Conservation (phyloP, 1,140 invertebrate genomes). For the Drosophila miranda region DNA sequence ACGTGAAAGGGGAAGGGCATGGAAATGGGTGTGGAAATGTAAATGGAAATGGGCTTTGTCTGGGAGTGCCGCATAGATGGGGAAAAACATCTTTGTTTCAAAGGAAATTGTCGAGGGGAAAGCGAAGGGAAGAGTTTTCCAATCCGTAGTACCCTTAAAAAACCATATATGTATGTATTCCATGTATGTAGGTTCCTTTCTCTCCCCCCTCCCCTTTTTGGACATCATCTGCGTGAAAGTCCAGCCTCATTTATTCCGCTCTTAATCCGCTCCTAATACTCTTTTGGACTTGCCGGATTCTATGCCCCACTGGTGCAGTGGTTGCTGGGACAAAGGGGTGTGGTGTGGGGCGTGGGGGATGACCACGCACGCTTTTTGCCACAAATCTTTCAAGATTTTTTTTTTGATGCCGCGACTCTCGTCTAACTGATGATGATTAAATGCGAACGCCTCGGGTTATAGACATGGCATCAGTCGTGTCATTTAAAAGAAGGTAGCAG, state of each 20-base stretch:
- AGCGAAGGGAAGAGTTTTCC: too few species aligned
- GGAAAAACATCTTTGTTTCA: constrained; percentile 7
- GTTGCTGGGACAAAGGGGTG: neutral
- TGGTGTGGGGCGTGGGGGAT: constrained; percentile 42
- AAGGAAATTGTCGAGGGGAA: neutral
- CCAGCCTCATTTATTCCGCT: constrained; percentile 34
- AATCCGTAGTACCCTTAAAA: neutral
- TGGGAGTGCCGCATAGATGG: neutral
- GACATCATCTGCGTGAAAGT: constrained; percentile 39
- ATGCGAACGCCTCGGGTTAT: constrained; percentile 78
- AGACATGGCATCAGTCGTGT: constrained; percentile 80
- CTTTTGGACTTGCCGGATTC: constrained; percentile 36
- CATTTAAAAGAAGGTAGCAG: constrained; percentile 80
- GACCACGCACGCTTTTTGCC: constrained; percentile 78
- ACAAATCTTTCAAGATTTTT: constrained; percentile 73
- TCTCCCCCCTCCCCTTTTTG: neutral
- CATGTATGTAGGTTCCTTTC: too few species aligned
- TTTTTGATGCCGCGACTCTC: constrained; percentile 52
- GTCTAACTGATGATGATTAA: constrained; percentile 81
- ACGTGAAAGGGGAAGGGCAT: neutral
- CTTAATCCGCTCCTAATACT: constrained; percentile 63
- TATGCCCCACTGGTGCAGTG: constrained; percentile 8
- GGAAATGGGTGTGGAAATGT: constrained; percentile 27
- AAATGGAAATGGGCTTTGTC: constrained; percentile 31
- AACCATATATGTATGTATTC: neutral